Evolutionary conservation across 2,797 vertebrate species (phyloP).

Genomic region (Antennarius maculatus): DNA sequence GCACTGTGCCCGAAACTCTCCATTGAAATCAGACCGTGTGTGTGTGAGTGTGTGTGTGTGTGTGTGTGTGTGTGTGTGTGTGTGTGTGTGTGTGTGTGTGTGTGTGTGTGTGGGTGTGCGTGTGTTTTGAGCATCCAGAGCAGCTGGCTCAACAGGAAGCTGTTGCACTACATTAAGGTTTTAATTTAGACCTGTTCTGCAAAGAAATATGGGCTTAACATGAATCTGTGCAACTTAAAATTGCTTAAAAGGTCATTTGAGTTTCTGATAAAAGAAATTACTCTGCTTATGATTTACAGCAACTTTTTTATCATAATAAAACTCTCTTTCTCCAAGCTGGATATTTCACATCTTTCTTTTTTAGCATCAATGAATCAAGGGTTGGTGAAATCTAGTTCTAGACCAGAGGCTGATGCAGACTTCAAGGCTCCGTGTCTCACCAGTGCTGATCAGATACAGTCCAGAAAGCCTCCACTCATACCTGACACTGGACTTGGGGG

Average conservation of each 20-base stretch:
- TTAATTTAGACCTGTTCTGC: not conserved
- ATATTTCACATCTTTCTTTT: not conserved
- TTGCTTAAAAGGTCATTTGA: not conserved
- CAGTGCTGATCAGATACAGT: conserved; percentile 76
- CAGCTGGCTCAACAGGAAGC: not conserved
- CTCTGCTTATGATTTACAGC: not conserved
- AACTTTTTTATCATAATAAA: not conserved
- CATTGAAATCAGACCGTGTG: conserved; percentile 10
- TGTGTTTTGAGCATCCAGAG: not conserved
- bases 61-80: too few relatives aligned
- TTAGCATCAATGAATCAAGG: conserved; percentile 13
- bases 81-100: too few relatives aligned
- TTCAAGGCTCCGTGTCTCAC: conserved; percentile 73
- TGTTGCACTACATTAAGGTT: not conserved
- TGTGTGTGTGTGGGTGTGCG: too few relatives aligned
- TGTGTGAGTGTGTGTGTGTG: too few relatives aligned
- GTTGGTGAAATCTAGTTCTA: conserved; percentile 36
- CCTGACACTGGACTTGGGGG: conserved; percentile 58
- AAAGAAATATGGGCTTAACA: not conserved
- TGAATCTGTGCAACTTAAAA: not conserved
- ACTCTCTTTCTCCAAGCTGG: not conserved
- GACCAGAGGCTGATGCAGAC: conserved; percentile 64
- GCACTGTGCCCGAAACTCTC: not conserved
- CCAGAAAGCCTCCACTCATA: conserved; percentile 54
- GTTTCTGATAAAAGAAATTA: too few relatives aligned